phyloP scores from a whole-genome alignment of 2,113 vertebrate genomes.

The Dicentrarchus labrax region DNA sequence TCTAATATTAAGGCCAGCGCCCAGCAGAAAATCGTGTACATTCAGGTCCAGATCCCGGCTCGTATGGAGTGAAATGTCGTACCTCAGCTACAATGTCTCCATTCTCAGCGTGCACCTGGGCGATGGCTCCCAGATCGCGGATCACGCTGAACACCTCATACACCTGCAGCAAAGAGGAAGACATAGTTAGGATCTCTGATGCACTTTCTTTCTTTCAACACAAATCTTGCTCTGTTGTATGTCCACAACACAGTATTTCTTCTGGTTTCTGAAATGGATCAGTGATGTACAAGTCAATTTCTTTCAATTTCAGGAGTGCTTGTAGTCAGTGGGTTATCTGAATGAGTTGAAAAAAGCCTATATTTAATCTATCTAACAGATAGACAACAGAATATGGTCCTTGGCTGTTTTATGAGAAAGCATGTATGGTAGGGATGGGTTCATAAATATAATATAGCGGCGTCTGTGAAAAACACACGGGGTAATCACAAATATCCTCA shows the following conservation, averaged over 20 bases:
- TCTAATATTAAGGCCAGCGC: not conserved
- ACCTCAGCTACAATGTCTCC: constrained; percentile 98
- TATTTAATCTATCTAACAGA: not conserved
- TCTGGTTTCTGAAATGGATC: not conserved
- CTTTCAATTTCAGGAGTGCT: not conserved
- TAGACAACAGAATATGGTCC: too few species aligned
- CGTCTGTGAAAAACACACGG: too few species aligned
- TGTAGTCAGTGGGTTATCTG: not conserved
- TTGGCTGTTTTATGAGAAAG: not conserved
- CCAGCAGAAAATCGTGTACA: not conserved
- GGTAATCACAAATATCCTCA: too few species aligned
- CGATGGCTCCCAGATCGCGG: constrained; percentile 95
- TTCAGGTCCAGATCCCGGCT: not conserved
- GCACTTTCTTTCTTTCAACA: not conserved
- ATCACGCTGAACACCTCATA: constrained; percentile 97
- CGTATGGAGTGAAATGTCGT: constrained; percentile 17
- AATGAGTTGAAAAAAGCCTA: not conserved
- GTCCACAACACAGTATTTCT: not conserved
- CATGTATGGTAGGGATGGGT: too few species aligned
- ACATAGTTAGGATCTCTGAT: not conserved
- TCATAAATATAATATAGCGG: too few species aligned
- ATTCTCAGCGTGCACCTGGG: constrained; percentile 97
- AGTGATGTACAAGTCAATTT: not conserved
- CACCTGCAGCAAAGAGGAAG: constrained; percentile 84
- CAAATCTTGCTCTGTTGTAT: not conserved